A percentile compares a stretch with the other conserved stretches of the same genome.
phyloP scores from a whole-genome alignment of 1,140 invertebrate species.

The Magallana angulata region DNA sequence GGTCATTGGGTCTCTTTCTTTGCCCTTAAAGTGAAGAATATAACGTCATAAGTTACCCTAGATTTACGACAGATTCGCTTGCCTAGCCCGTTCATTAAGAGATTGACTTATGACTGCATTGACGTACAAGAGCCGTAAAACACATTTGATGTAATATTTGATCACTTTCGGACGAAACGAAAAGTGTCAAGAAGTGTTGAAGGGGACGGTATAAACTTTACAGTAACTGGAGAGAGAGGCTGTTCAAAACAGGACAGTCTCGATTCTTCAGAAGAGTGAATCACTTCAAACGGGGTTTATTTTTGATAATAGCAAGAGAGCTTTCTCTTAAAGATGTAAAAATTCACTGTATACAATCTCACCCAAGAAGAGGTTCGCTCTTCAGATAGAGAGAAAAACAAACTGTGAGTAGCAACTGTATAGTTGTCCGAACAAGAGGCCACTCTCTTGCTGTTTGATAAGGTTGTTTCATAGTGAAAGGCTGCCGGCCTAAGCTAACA shows the following conservation, averaged over 20 bases:
- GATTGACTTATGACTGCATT: constrained; percentile 12
- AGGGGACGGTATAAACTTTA: not conserved
- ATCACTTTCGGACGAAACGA: not conserved
- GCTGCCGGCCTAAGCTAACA: constrained; percentile 47
- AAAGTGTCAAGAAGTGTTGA: constrained; percentile 1
- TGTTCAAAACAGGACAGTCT: constrained; percentile 12
- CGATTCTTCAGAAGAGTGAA: constrained; percentile 3
- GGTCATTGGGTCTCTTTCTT: no score
- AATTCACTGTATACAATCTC: constrained; percentile 40
- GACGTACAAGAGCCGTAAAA: not conserved
- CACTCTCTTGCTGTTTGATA: constrained; percentile 47
- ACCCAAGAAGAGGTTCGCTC: constrained; percentile 17
- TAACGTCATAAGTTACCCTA: no score
- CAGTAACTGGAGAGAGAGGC: not conserved
- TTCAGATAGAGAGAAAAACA: constrained; percentile 43
- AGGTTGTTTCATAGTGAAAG: constrained; percentile 46
- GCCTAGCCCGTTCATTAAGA: not conserved
- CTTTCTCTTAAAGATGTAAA: constrained; percentile 35
- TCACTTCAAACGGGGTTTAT: constrained; percentile 31
- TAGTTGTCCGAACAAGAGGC: constrained; percentile 20
- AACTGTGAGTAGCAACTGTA: constrained; percentile 39
- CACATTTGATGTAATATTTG: not conserved
- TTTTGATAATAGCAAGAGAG: constrained; percentile 37
- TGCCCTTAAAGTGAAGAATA: no score
- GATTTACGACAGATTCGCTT: not conserved